Evolutionary conservation across 2,888 invertebrate genomes (phyloP).

Genomic region (Griposia aprilina): DNA sequence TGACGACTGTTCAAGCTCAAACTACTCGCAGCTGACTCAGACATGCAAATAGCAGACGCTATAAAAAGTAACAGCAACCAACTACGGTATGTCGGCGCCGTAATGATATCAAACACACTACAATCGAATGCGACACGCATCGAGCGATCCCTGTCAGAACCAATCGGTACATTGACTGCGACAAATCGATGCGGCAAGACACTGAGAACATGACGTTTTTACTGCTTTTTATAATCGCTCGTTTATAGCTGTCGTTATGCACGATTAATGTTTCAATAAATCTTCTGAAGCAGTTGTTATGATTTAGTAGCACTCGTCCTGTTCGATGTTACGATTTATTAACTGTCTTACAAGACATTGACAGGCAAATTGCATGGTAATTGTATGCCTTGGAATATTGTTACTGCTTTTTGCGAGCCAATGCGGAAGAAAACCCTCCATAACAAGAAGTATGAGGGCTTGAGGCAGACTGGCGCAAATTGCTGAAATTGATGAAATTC

Average conservation of each 20-base stretch:
- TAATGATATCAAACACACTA: conserved; percentile 58
- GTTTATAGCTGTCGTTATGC: conserved; percentile 46
- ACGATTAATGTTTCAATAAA: conserved; percentile 64
- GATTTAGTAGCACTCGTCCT: conserved; percentile 48
- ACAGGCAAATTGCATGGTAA: conserved; percentile 52
- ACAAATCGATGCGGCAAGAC: conserved; percentile 54
- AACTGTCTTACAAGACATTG: conserved; percentile 50
- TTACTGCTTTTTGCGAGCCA: conserved; percentile 25
- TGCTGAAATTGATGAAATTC: conserved; percentile 10
- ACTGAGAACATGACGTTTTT: conserved; percentile 50
- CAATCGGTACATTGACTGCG: conserved; percentile 48
- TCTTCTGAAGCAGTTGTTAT: conserved; percentile 57
- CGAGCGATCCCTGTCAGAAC: conserved; percentile 44
- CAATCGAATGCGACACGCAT: conserved; percentile 54
- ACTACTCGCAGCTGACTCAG: conserved; percentile 47
- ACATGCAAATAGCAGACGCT: conserved; percentile 44
- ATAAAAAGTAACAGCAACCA: conserved; percentile 52
- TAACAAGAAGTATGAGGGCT: conserved; percentile 26
- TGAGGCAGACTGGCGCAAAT: conserved; percentile 6
- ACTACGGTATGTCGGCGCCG: conserved; percentile 51
- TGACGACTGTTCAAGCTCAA: conserved; percentile 5
- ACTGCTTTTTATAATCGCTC: conserved; percentile 56
- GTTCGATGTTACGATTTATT: conserved; percentile 50
- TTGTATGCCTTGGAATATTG: conserved; percentile 39
- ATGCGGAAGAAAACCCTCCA: background rate